Evolutionary conservation across 2,888 invertebrate genomes (phyloP).

Genomic region (Calliopum simillimum): DNA sequence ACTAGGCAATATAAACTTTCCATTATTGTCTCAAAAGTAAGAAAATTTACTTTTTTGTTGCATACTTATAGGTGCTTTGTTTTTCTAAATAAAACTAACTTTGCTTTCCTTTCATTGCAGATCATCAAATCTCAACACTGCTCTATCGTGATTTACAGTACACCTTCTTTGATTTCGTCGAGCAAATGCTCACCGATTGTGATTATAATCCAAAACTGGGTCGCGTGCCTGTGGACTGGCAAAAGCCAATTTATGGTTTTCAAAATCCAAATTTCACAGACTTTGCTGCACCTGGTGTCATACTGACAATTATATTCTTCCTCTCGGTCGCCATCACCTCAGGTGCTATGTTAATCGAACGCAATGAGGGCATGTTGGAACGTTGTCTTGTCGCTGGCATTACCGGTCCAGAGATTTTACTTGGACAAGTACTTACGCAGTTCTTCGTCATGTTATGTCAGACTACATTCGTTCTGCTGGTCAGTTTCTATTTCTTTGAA

Average conservation of each 20-base stretch:
- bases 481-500: conserved; percentile 82
- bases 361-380: conserved; percentile 91
- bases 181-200: conserved; percentile 73
- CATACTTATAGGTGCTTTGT: too few relatives aligned
- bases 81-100: too few relatives aligned
- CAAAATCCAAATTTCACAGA: conserved; percentile 88
- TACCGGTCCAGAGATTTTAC: conserved; percentile 82
- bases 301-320: conserved; percentile 92
- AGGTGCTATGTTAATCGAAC: conserved; percentile 87
- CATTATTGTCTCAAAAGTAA: not conserved
- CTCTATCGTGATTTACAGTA: conserved; percentile 79
- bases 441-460: conserved; percentile 90
- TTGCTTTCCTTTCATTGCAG: conserved; percentile 68
- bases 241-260: conserved; percentile 81
- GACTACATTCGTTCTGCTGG: conserved; percentile 80
- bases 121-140: conserved; percentile 89
- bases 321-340: conserved; percentile 93
- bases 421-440: conserved; percentile 89
- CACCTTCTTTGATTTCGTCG: conserved; percentile 80
- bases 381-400: conserved; percentile 89
- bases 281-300: conserved; percentile 93
- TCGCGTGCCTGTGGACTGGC: conserved; percentile 71
- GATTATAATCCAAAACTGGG: conserved; percentile 73
- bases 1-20: not conserved
- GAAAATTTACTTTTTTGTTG: too few relatives aligned